phyloP scores from a whole-genome alignment of 2,113 vertebrate species.

The Corythornis cristatus region DNA sequence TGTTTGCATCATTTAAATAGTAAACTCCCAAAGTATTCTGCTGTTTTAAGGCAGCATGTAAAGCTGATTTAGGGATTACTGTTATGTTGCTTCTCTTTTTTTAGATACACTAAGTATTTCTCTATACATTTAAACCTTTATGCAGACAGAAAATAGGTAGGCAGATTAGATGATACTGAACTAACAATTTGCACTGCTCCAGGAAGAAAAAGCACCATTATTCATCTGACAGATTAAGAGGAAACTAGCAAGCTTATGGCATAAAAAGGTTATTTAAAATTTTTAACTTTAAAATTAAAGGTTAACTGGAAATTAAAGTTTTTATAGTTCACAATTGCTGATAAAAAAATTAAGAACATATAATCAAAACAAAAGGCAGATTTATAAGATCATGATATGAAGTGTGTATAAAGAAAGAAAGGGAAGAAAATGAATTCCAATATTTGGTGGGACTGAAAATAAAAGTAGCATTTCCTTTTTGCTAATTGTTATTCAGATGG shows the following conservation, averaged over 20 bases:
- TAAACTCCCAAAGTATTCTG: background rate
- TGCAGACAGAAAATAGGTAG: constrained; percentile 8
- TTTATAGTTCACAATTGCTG: background rate
- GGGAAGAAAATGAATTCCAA: background rate
- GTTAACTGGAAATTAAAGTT: background rate
- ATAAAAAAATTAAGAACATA: background rate
- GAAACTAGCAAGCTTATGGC: background rate
- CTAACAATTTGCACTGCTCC: background rate
- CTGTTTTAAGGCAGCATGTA: constrained; percentile 3
- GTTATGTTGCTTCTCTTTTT: constrained; percentile 34
- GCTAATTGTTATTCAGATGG: background rate
- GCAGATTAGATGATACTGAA: background rate
- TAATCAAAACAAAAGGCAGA: background rate
- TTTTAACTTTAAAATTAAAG: background rate
- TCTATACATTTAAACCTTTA: constrained; percentile 41
- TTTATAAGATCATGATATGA: background rate
- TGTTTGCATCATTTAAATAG: background rate
- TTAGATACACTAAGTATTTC: constrained; percentile 35
- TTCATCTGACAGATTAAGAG: background rate
- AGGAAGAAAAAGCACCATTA: background rate
- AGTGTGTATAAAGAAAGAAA: background rate
- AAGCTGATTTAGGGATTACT: constrained; percentile 62
- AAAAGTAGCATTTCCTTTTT: background rate
- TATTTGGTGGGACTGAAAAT: background rate
- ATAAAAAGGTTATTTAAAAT: background rate